phyloP scores from a whole-genome alignment of 1,140 invertebrate species.

The Mylabris phalerata region DNA sequence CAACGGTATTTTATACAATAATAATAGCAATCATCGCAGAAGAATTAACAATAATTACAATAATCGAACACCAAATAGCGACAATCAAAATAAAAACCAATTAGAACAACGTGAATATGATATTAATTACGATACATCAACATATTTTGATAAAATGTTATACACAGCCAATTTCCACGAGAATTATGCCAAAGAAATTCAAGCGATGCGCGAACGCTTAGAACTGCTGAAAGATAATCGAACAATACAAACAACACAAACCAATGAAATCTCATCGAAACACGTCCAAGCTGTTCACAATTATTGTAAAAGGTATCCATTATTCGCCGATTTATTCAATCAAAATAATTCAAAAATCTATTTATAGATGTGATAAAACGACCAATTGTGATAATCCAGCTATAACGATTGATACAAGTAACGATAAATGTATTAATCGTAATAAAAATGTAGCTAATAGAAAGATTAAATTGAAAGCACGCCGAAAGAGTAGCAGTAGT shows the following conservation, averaged over 20 bases:
- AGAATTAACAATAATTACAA: background rate
- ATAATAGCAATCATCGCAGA: background rate
- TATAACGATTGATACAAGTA: too few species aligned
- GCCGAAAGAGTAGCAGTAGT: slow-evolving; percentile 7
- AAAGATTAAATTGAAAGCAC: background rate
- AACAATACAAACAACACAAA: too few species aligned
- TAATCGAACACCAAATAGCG: background rate
- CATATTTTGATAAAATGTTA: slow-evolving; percentile 35
- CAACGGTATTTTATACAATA: background rate
- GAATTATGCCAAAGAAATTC: slow-evolving; percentile 32
- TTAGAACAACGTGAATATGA: slow-evolving; percentile 10
- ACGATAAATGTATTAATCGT: too few species aligned
- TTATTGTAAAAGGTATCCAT: too few species aligned
- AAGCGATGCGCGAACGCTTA: slow-evolving; percentile 26
- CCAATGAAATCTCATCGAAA: too few species aligned
- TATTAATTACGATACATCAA: slow-evolving; percentile 33
- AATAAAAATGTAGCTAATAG: background rate
- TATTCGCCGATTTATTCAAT: too few species aligned
- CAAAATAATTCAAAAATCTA: too few species aligned
- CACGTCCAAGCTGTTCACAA: background rate
- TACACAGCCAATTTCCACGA: slow-evolving; percentile 29
- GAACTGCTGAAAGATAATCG: background rate
- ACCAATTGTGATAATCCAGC: too few species aligned
- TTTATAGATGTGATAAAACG: too few species aligned
- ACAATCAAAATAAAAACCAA: slow-evolving; percentile 2